Base-by-base conservation (phyloP, 2,797 vertebrate species). In the Sylvilagus floridanus region DNA sequence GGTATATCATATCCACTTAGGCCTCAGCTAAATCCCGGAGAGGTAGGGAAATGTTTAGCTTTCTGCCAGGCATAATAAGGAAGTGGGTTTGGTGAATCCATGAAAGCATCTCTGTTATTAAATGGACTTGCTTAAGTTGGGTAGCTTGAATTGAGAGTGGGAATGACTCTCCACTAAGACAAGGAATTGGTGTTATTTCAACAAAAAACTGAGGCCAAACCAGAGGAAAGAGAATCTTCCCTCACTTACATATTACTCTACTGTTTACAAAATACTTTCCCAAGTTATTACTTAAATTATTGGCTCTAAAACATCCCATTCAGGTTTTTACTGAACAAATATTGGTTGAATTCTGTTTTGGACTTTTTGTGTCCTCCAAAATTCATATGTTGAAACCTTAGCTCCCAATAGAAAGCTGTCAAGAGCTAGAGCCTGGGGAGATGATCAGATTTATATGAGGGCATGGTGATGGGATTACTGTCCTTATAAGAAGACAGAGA, bases 291-390 rank as follows among this genome's bases (percentile, higher is more conserved):
- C 26, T 65, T n/a, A 60, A 83, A 75, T 95, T 11, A 78, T 57
- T 85, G 8, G 16, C 52, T 60, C 35, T 90, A 78, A 88, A 72
- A 88, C 3, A 90, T 2, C 14, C 54, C 50, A 72, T 50, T 77
- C n/a, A 92, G 63, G 50, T 88, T 92, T 68, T 69, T 50, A 62
- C 26, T 77, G 63, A 91, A 90, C 50, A 96, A 88, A 84, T 88
- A 90, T 63, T 92, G 90, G 14, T 75, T 78, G 14, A 78, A 88
- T 82, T 93, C 42, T 88, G 5, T 32, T 47, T 42, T 42, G 28
- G 14, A 66, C 21, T 82, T 50, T 69, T 81, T 88, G 47, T 88
- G 47, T 28, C 28, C 21, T 47, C 30, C 57, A 47, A 50, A 77
- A 32, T 87, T 73, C 14, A 10, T 63, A 86, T 42, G 21, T 47